These are phyloP conservation scores for Mellivora capensis DNA, from an alignment of 2,113 vertebrate genomes.

Conservation along the genomic window DNA sequence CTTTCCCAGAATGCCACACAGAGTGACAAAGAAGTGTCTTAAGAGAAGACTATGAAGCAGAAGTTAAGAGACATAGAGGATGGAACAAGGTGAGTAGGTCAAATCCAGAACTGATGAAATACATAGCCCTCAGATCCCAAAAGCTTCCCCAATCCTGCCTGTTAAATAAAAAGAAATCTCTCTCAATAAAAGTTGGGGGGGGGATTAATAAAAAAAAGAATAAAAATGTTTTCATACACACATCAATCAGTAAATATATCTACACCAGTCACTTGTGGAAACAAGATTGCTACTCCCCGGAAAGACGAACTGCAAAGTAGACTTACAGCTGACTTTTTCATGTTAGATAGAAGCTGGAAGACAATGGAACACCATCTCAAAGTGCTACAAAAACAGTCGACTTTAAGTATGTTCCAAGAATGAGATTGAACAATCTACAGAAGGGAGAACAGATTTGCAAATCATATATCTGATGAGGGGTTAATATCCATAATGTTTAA, in stretches of 20 bases:
- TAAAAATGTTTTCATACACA: not conserved
- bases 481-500: not conserved
- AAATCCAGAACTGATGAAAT: not conserved
- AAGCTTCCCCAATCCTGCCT: not conserved
- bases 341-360: not conserved
- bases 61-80: not conserved
- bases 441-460: not conserved
- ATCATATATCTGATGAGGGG: not conserved
- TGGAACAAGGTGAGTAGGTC: not conserved
- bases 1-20: not conserved
- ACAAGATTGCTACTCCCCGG: not conserved
- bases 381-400: not conserved
- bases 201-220: not conserved
- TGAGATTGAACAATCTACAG: not conserved
- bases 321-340: not conserved
- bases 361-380: not conserved
- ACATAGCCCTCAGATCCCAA: not conserved
- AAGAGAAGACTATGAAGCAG: not conserved
- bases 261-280: fast-evolving
- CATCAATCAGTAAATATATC: not conserved
- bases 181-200: not conserved
- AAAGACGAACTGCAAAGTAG: not conserved
- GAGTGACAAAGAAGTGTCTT: not conserved
- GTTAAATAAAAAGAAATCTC: not conserved
- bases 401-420: not conserved